Conservation (phyloP, 2,113 vertebrate species). For the Clarias batrachus region DNA sequence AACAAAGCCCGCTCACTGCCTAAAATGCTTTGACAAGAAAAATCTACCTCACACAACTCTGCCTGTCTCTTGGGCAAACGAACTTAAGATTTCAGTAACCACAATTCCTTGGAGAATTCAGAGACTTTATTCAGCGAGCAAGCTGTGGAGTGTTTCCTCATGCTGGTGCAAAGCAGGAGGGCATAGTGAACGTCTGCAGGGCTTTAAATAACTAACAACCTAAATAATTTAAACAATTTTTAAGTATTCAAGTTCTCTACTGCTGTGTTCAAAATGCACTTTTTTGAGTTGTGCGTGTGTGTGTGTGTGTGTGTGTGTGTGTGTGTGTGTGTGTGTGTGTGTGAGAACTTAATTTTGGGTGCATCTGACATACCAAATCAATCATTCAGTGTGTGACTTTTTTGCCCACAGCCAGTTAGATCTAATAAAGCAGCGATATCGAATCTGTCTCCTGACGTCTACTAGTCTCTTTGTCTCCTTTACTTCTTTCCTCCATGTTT, state of each 20-base stretch:
- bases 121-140: slow-evolving; percentile 2
- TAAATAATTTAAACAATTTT: slow-evolving; percentile 2
- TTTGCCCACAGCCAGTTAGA: slow-evolving; percentile 12
- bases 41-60: slow-evolving; percentile 5
- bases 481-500: neutral
- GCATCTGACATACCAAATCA: slow-evolving; percentile 43
- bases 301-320: slow-evolving; percentile 1
- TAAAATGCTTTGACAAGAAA: neutral
- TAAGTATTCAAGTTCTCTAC: neutral
- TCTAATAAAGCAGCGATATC: slow-evolving; percentile 19
- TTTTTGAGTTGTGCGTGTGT: neutral
- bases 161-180: neutral
- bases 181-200: neutral
- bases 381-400: slow-evolving; percentile 35
- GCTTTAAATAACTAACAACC: slow-evolving; percentile 21
- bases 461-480: neutral
- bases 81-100: slow-evolving; percentile 23
- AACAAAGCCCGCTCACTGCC: neutral
- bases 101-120: slow-evolving; percentile 4
- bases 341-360: slow-evolving; percentile 21
- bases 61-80: neutral
- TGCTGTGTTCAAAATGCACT: neutral
- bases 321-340: neutral
- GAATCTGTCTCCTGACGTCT: neutral
- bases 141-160: neutral